Conservation (phyloP, 2,888 invertebrate species). For the Lutraria lutraria region DNA sequence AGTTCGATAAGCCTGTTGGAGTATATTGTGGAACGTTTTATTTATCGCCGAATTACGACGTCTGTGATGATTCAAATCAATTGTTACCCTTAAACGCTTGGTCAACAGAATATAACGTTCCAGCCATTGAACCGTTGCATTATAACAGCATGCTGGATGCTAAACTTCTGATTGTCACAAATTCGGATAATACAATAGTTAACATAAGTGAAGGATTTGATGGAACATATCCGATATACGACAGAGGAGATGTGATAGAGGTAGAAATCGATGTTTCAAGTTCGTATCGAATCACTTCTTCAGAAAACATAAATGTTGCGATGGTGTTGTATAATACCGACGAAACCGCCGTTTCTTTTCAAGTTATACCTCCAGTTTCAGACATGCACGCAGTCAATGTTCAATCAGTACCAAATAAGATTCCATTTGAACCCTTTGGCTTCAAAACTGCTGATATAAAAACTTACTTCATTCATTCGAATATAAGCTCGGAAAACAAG, state of each 20-base stretch:
- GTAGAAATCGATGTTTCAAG: constrained; percentile 28
- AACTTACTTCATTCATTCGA: constrained; percentile 18
- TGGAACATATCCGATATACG: constrained; percentile 29
- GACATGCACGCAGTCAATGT: constrained; percentile 22
- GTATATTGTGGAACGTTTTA: constrained; percentile 40
- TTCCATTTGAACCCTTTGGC: neutral
- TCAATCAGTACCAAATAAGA: constrained; percentile 24
- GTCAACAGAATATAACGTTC: constrained; percentile 39
- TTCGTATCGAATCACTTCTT: constrained; percentile 3
- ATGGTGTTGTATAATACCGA: neutral
- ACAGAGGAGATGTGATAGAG: constrained; percentile 20
- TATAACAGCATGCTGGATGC: constrained; percentile 39
- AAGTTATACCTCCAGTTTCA: neutral
- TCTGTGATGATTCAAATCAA: constrained; percentile 28
- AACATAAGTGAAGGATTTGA: constrained; percentile 48
- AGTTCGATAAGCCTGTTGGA: constrained; percentile 37
- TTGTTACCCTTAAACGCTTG: constrained; percentile 27
- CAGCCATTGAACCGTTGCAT: constrained; percentile 16
- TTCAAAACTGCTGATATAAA: neutral
- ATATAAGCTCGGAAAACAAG: neutral
- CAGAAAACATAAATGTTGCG: constrained; percentile 12
- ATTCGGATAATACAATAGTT: constrained; percentile 49
- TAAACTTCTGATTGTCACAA: constrained; percentile 30
- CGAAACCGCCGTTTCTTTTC: neutral
- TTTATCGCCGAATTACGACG: accelerated